A percentile compares a stretch with the other conserved stretches of the same genome.
Conservation (phyloP, 2,797 vertebrate genomes). For the Neomorphus geoffroyi region DNA sequence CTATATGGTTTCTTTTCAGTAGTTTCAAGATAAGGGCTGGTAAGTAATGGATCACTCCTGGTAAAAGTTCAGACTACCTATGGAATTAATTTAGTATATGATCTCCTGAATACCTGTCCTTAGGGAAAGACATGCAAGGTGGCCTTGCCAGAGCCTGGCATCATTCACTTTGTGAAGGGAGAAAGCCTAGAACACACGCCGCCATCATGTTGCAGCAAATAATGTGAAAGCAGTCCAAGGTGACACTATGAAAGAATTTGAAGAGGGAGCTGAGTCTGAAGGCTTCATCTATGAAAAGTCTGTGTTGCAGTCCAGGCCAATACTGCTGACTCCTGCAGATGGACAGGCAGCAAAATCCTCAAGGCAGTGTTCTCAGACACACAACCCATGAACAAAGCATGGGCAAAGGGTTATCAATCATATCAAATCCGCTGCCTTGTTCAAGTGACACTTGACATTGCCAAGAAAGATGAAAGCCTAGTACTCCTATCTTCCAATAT, state of each 20-base stretch:
- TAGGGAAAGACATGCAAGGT: background rate
- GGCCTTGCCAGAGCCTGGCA: background rate
- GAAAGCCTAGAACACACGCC: background rate
- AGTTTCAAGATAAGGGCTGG: background rate
- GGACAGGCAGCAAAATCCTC: background rate
- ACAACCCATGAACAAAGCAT: fast-evolving
- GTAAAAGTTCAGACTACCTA: background rate
- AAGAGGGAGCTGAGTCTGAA: background rate
- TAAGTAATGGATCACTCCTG: background rate
- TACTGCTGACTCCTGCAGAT: background rate
- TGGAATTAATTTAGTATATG: background rate
- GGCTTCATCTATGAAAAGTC: background rate
- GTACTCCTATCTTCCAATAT: background rate
- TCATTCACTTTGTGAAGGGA: background rate
- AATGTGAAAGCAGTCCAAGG: background rate
- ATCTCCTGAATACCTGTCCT: background rate
- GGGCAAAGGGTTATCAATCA: background rate
- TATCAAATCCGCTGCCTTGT: background rate
- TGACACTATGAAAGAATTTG: background rate
- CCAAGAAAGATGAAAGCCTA: background rate
- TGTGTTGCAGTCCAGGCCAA: background rate
- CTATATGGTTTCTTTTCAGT: background rate
- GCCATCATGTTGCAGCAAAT: background rate
- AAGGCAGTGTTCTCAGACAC: background rate
- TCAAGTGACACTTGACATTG: background rate